Conservation (phyloP, 2,113 vertebrate species). For the Lycaon pictus region DNA sequence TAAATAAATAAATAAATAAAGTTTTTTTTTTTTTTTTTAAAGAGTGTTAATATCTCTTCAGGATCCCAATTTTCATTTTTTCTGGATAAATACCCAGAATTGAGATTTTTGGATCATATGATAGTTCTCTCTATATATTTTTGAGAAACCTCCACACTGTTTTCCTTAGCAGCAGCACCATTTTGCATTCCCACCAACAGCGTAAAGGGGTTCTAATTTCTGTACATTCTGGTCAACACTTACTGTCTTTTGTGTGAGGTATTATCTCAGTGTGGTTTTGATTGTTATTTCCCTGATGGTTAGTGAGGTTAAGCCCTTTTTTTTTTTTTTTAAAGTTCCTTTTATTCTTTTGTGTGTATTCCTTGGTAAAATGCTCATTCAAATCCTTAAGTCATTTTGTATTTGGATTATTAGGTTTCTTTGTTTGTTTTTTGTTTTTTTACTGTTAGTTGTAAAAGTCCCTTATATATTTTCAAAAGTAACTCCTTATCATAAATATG, state of each 20-base stretch:
- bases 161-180: neutral
- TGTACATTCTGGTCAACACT: neutral
- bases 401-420: neutral
- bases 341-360: neutral
- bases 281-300: neutral
- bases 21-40: too few relatives aligned
- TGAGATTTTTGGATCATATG: neutral
- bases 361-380: neutral
- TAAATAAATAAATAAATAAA: too few relatives aligned
- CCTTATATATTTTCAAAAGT: neutral
- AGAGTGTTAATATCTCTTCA: neutral
- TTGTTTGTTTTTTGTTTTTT: neutral
- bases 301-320: neutral
- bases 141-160: neutral
- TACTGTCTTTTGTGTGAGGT: neutral
- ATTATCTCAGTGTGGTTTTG: neutral
- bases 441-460: neutral
- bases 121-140: neutral
- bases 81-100: neutral
- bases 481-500: neutral
- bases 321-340: neutral
- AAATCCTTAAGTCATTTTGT: neutral
- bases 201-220: neutral
- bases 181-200: neutral
- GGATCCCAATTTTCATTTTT: neutral